Percentiles rank a stretch among this genome's conserved stretches.
phyloP scores from a whole-genome alignment of 2,113 vertebrate genomes.

The Catharus fuscescens region DNA sequence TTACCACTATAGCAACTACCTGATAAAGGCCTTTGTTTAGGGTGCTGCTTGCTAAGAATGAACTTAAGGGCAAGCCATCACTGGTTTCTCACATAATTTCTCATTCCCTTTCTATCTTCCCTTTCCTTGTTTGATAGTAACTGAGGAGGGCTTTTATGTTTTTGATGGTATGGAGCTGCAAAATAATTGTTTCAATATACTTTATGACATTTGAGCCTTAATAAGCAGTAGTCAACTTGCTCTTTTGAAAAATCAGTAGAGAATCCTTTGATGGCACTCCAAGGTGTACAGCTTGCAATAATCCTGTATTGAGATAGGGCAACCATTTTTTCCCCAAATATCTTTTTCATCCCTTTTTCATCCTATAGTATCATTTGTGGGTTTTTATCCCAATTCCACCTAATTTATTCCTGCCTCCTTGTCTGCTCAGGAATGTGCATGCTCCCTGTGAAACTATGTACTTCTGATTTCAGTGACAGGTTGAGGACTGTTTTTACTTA shows the following conservation, averaged over 20 bases:
- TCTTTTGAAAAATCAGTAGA: not conserved
- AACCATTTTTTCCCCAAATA: rapidly evolving
- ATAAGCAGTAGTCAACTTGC: not conserved
- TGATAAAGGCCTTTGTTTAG: not conserved
- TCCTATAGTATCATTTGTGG: not conserved
- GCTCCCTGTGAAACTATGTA: not conserved
- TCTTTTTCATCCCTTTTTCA: not conserved
- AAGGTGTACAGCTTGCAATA: not conserved
- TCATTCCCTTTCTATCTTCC: not conserved
- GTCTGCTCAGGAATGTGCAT: not conserved
- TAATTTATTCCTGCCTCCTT: not conserved
- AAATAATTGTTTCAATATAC: not conserved
- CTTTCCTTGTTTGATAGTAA: not conserved
- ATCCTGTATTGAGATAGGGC: not conserved
- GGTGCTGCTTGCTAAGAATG: not conserved
- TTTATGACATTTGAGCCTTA: not conserved
- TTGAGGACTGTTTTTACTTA: constrained; percentile 16
- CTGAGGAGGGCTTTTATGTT: not conserved
- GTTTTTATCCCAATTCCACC: not conserved
- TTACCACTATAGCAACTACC: not conserved
- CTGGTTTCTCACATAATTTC: not conserved
- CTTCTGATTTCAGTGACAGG: constrained; percentile 22
- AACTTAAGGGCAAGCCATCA: not conserved
- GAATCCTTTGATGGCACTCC: not conserved
- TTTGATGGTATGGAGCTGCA: not conserved